Evolutionary conservation across 2,888 invertebrate species (phyloP).

Genomic region (Plagodis dolabraria): DNA sequence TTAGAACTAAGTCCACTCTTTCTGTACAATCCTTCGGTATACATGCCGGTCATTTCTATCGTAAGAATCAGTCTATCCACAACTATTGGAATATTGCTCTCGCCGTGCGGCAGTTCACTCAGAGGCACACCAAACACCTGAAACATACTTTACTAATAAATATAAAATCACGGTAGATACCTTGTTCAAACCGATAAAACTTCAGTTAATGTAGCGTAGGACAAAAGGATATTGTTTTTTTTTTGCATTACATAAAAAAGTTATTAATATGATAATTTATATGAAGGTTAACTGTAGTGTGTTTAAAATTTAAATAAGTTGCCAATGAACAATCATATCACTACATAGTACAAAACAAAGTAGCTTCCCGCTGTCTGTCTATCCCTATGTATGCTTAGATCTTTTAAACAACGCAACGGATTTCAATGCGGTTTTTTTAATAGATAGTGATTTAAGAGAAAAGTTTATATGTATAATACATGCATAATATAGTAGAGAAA

Average conservation of each 20-base stretch:
- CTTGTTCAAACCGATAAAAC: not conserved
- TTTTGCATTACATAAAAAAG: too few relatives aligned
- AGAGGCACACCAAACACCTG: constrained; percentile 88
- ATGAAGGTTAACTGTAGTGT: not conserved
- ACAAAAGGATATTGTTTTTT: too few relatives aligned
- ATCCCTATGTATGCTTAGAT: too few relatives aligned
- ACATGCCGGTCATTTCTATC: constrained; percentile 96
- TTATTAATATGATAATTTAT: not conserved
- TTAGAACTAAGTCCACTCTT: constrained; percentile 95
- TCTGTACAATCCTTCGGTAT: constrained; percentile 96
- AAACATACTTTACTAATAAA: not conserved
- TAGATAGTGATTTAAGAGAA: too few relatives aligned
- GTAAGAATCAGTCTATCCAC: constrained; percentile 94
- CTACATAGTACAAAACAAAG: too few relatives aligned
- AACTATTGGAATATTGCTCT: constrained; percentile 93
- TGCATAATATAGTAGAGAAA: too few relatives aligned
- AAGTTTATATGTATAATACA: too few relatives aligned
- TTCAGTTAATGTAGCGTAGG: not conserved
- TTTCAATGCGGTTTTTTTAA: too few relatives aligned
- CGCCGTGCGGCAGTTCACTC: constrained; percentile 88
- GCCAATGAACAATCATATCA: too few relatives aligned
- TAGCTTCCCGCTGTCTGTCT: too few relatives aligned
- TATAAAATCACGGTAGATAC: not conserved
- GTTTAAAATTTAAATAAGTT: not conserved
- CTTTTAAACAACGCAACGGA: too few relatives aligned